Base-by-base conservation (phyloP, 2,797 vertebrate species). In the Chanos chanos region DNA sequence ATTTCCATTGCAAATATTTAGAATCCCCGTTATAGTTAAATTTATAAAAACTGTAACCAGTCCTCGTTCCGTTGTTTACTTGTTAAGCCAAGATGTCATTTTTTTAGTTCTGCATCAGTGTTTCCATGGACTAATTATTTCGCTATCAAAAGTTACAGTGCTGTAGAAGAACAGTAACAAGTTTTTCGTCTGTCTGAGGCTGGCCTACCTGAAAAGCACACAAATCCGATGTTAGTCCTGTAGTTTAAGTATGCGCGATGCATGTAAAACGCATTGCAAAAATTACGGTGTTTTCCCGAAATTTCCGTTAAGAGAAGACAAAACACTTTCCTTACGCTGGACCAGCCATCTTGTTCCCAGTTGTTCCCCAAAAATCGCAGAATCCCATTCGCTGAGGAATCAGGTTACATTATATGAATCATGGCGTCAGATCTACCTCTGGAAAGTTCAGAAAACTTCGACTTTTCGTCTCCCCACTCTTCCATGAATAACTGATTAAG, bases 301-400 rank as follows among this genome's bases (percentile, higher is more conserved):
- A n/a, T n/a, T n/a, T 80, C 79, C 59, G 48, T n/a, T 66, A 61
- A 52, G 72, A 72, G 71, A 54, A 25, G 58, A 56, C 62, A 30
- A 70, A 67, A 59, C 22, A 27, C 12, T 76, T 74, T 71, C 75
- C 70, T 70, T 52, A 72, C 74, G 72, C 61, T 44, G 33, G 66
- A 76, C 77, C 89, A 84, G 90, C 90, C 90, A 91, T 91, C 89
- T 91, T 91, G 88, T 88, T 87, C 84, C 65, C 66, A 24, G 43
- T 76, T 75, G 72, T 78, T 81, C 68, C 65, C 72, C 77, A 41
- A 70, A 72, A 82, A 71, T 47, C 30, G 28, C 63, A 47, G 56
- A n/a, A 31, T 74, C 75, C 72, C 70, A 36, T 74, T 74, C 53
- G 73, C 62, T 45, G 57, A 18, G 76, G 83, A 83, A 78, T 89